Base-by-base conservation (phyloP, 2,888 invertebrate genomes). In the Drepana falcataria region DNA sequence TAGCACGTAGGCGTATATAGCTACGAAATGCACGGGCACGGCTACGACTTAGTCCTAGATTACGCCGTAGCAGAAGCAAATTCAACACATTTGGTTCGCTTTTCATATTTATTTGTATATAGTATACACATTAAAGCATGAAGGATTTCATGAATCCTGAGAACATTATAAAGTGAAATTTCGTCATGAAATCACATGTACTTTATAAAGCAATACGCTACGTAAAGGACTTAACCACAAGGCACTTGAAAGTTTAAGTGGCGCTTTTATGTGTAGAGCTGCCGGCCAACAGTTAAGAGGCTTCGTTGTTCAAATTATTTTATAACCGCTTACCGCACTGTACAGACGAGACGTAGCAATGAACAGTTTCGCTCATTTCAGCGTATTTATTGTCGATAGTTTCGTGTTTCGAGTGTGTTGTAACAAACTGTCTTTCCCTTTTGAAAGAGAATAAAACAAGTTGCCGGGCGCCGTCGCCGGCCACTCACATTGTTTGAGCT, bases 401-500 rank as follows among this genome's bases (percentile, higher is more conserved):
- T 40, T 47, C 4, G 9, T 6, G 3, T 21, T 48, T 35, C 47
- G 6, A 35, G 52, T 47, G n/a, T n/a, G 35, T 21, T 48, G 47
- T 37, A 47, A 52, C 35, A 52, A 53, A 53, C 48, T 55, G 55
- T 59, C 61, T 53, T 51, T 40, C 54, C 55, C 57, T 64, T 66
- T 68, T 58, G 53, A 61, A 60, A 61, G 63, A 60, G 58, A 67
- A 69, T 63, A 59, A 69, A 67, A 67, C 60, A 58, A 59, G 61
- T 71, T 65, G 63, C 69, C 73, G 64, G 59, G 49, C 21, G 21
- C 21, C 21, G 21, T 54, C 35, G 63, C 61, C 65, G 60, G 64
- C 57, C 57, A 59, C 65, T 67, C 64, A 65, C 56, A 57, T 59
- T 65, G 70, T 72, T 64, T 63, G 68, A 65, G 64, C 60, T 65